A percentile compares a stretch with the other conserved stretches of the same genome.
phyloP scores from a whole-genome alignment of 2,797 vertebrate genomes.

The Pyrocephalus nanus region DNA sequence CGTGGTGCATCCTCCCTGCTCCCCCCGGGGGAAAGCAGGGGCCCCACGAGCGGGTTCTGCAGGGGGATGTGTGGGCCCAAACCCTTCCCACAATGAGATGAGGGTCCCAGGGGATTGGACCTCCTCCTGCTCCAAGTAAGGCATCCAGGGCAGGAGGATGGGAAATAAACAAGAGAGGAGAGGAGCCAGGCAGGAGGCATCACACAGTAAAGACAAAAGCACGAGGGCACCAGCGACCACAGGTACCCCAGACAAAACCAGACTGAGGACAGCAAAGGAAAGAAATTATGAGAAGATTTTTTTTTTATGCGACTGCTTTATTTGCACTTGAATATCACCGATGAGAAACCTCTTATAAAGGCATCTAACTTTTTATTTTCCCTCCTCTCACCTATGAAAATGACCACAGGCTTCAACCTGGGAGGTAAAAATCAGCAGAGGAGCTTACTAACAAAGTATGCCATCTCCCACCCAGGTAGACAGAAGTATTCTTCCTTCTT shows the following conservation, averaged over 20 bases:
- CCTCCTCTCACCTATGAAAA: not conserved
- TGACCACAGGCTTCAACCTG: not conserved
- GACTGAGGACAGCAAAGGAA: not conserved
- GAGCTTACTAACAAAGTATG: not conserved
- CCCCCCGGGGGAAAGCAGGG: accelerated
- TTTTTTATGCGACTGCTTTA: not conserved
- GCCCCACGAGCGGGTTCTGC: not conserved
- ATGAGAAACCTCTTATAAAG: not conserved
- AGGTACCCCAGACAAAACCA: not conserved
- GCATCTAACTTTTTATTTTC: not conserved
- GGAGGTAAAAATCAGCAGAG: not conserved
- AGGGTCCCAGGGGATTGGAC: accelerated
- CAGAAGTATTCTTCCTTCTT: not conserved
- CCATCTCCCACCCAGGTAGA: not conserved
- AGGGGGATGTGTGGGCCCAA: accelerated
- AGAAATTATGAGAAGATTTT: not conserved
- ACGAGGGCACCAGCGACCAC: not conserved
- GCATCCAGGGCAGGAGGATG: not conserved
- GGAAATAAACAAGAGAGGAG: not conserved
- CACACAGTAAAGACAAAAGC: not conserved
- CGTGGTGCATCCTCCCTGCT: accelerated
- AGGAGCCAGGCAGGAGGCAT: not conserved
- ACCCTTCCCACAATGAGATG: accelerated
- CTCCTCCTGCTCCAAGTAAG: not conserved
- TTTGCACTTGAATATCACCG: not conserved